phyloP scores from a whole-genome alignment of 2,888 invertebrate species.

The Diadromus collaris region DNA sequence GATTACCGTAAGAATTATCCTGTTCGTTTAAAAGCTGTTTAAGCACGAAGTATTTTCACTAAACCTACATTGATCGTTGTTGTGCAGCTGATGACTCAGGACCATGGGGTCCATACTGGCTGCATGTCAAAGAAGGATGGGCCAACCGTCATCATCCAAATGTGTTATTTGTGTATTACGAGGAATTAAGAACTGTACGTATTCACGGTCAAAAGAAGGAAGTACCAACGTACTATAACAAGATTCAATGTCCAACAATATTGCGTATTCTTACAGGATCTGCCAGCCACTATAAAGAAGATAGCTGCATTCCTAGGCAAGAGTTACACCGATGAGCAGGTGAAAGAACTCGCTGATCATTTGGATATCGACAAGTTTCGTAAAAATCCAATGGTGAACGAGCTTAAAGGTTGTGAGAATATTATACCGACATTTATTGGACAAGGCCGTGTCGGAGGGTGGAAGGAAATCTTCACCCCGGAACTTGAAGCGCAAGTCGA shows the following conservation, averaged over 20 bases:
- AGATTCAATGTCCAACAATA: no score
- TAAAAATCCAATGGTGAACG: slow-evolving; percentile 89
- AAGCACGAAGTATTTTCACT: background rate
- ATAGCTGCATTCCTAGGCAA: slow-evolving; percentile 85
- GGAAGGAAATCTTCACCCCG: slow-evolving; percentile 87
- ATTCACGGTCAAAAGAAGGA: slow-evolving; percentile 3
- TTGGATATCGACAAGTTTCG: slow-evolving; percentile 92
- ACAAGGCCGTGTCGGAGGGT: slow-evolving; percentile 86
- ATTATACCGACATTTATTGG: slow-evolving; percentile 86
- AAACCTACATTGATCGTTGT: background rate
- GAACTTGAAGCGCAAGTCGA: slow-evolving; percentile 86
- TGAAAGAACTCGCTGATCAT: slow-evolving; percentile 85
- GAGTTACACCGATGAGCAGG: slow-evolving; percentile 82
- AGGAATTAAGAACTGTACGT: slow-evolving; percentile 86
- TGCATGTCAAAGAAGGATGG: slow-evolving; percentile 91
- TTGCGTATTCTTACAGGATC: slow-evolving; percentile 81
- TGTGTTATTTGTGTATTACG: slow-evolving; percentile 90
- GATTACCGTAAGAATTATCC: slow-evolving; percentile 67
- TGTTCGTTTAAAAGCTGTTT: background rate
- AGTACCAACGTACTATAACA: no score
- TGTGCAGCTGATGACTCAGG: slow-evolving; percentile 79
- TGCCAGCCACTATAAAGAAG: slow-evolving; percentile 82
- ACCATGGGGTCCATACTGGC: slow-evolving; percentile 89
- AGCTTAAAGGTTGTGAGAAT: slow-evolving; percentile 83
- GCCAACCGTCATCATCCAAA: slow-evolving; percentile 84